A percentile compares a stretch with the other conserved stretches of the same genome.
Conservation (phyloP, 2,888 invertebrate species). For the Tanaodytes sp. region DNA sequence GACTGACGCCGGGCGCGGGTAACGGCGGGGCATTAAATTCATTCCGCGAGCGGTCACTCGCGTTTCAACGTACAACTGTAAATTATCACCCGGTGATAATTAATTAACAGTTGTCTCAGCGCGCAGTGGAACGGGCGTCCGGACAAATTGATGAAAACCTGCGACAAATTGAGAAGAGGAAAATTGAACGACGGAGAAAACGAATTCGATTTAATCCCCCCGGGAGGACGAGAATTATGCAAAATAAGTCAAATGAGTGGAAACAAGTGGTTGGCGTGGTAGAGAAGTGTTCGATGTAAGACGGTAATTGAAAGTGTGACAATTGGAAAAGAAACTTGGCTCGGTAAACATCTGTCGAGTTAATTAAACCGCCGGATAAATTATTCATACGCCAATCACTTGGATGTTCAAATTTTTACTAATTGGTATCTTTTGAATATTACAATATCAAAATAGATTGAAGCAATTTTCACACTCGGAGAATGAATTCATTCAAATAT, state of each 20-base stretch:
- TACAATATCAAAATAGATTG: too few relatives aligned
- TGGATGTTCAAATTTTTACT: too few relatives aligned
- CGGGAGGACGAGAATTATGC: background rate
- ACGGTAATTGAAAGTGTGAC: background rate
- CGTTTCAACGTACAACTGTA: slow-evolving; percentile 23
- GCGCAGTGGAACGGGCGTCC: background rate
- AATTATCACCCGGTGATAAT: slow-evolving; percentile 24
- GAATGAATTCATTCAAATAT: too few relatives aligned
- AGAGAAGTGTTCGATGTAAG: background rate
- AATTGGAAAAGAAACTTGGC: background rate
- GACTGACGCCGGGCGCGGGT: too few relatives aligned
- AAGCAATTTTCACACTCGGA: too few relatives aligned
- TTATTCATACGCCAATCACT: too few relatives aligned
- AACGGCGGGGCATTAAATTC: slow-evolving; percentile 8
- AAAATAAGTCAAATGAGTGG: slow-evolving; percentile 6
- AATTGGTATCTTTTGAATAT: too few relatives aligned
- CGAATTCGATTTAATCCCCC: slow-evolving; percentile 3
- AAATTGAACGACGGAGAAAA: background rate
- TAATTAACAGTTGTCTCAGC: slow-evolving; percentile 27
- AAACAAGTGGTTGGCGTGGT: background rate
- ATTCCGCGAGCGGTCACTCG: slow-evolving; percentile 22
- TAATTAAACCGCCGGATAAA: too few relatives aligned
- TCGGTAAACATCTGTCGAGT: background rate
- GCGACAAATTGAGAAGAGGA: slow-evolving; percentile 1
- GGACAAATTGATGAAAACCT: slow-evolving; percentile 27